Percentiles rank a stretch among this genome's conserved stretches.
Conservation (phyloP, 2,888 invertebrate species). For the Polylopha cassiicola region DNA sequence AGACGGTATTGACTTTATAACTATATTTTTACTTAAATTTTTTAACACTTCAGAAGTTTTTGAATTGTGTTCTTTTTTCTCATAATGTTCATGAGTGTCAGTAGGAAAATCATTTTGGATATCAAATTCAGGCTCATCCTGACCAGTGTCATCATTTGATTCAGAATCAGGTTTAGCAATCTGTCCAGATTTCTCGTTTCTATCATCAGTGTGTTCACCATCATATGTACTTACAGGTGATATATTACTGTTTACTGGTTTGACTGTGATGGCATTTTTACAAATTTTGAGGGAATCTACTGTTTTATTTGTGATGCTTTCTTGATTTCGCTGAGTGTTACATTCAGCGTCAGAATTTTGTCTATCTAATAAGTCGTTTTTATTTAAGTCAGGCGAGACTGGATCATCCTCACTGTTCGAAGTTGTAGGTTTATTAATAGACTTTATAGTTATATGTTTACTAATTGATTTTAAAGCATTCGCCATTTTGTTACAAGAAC, state of each 20-base stretch:
- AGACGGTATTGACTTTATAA: slow-evolving; percentile 38
- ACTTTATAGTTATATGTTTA: slow-evolving; percentile 51
- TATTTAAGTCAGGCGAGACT: slow-evolving; percentile 15
- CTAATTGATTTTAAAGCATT: slow-evolving; percentile 51
- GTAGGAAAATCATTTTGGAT: background rate
- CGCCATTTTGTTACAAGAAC: slow-evolving; percentile 31
- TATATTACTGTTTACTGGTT: slow-evolving; percentile 17
- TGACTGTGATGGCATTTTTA: slow-evolving; percentile 21
- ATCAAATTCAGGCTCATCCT: background rate
- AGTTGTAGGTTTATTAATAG: slow-evolving; percentile 33
- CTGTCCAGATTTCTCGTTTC: slow-evolving; percentile 7
- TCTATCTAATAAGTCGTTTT: slow-evolving; percentile 3
- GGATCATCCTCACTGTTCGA: slow-evolving; percentile 4
- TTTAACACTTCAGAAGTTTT: slow-evolving; percentile 35
- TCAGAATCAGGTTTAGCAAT: background rate
- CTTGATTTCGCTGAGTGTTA: background rate
- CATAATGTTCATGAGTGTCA: slow-evolving; percentile 5
- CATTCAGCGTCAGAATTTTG: background rate
- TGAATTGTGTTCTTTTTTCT: no score
- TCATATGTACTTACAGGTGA: no score
- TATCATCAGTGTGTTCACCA: no score
- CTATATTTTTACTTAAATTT: slow-evolving; percentile 42
- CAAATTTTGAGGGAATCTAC: slow-evolving; percentile 20
- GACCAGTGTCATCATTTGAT: no score
- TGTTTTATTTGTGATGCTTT: slow-evolving; percentile 2